Conservation (phyloP, 2,797 vertebrate species). For the Buphagus erythrorhynchus region DNA sequence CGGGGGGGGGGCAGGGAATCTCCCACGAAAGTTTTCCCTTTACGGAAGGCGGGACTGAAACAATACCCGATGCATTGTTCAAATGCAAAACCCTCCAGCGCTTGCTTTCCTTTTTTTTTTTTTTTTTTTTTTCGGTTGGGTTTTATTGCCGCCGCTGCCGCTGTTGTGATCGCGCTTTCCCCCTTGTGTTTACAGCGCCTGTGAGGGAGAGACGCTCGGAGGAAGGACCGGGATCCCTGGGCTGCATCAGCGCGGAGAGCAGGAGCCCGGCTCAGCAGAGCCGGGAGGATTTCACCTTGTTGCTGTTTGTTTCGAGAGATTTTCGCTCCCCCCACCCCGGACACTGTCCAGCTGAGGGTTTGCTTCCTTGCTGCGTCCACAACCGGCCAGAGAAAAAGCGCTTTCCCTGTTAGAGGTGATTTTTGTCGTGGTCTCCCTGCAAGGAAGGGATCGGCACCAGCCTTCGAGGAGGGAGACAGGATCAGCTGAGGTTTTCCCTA, state of each 20-base stretch:
- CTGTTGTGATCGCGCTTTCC: constrained; percentile 23
- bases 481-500: constrained; percentile 29
- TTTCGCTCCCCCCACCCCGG: neutral
- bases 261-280: neutral
- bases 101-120: neutral
- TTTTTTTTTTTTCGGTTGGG: neutral
- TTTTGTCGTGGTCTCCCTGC: neutral
- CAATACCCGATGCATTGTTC: constrained; percentile 33
- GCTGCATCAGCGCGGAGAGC: constrained; percentile 12
- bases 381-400: neutral
- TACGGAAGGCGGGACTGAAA: constrained; percentile 18
- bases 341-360: neutral
- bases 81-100: neutral
- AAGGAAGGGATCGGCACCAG: neutral
- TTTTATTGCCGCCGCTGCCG: constrained; percentile 26
- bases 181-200: constrained; percentile 62
- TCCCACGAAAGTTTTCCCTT: constrained; percentile 39
- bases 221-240: constrained; percentile 10
- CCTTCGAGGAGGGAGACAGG: neutral
- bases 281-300: constrained; percentile 60
- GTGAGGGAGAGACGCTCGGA: constrained; percentile 31
- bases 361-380: neutral
- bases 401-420: neutral
- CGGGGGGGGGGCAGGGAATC: neutral
- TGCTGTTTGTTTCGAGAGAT: constrained; percentile 36